Evolutionary conservation across 2,113 vertebrate genomes (phyloP), one percentile per base, ranked within the genome.

Genomic region (Phalacrocorax brasilianus): DNA sequence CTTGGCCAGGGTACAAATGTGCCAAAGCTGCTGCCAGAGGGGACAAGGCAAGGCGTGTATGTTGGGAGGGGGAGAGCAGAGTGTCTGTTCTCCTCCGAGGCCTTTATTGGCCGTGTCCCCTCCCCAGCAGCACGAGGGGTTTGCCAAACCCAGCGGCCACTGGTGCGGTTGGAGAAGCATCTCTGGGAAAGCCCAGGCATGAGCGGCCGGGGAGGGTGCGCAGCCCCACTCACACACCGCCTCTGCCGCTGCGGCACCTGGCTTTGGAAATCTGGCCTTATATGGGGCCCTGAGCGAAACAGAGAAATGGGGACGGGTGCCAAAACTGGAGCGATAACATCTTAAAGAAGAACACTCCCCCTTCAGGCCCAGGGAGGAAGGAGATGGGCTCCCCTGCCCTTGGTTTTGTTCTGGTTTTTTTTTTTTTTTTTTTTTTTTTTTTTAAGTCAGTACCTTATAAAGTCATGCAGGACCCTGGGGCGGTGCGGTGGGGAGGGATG

Each of bases 261-360:
- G 92, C 53, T 40, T 22, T 68, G 94, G 92, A 95, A 85, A 97
- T 75, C 23, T 80, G 76, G 93, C 97, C 97, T 97, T 97, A 97
- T 97, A 97, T 97, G 97, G 97, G 96, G 94, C 94, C 96, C 56
- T 89, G 87, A 68, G 88, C 3, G 35, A 91, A 94, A 67, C n/a
- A 30, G 92, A 47, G 6, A 65, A 80, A 22, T 14, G 22, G 70
- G 89, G 35, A 63, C 0, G 3, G 47, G 72, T 91, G 91, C 94
- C 97, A 97, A 55, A 70, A 89, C 22, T 0, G 2, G 8, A 80
- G 85, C 4, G 73, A 91, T 91, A 93, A 65, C 84, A 96, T 96
- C 96, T 93, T 6, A 79, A 65, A 86, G 96, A 79, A 62, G 66
- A 97, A 93, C 59, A 30, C 96, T 94, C 97, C 97, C 94, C 71